Evolutionary conservation across 2,888 invertebrate species (phyloP).

Genomic region (Monochamus alternatus): DNA sequence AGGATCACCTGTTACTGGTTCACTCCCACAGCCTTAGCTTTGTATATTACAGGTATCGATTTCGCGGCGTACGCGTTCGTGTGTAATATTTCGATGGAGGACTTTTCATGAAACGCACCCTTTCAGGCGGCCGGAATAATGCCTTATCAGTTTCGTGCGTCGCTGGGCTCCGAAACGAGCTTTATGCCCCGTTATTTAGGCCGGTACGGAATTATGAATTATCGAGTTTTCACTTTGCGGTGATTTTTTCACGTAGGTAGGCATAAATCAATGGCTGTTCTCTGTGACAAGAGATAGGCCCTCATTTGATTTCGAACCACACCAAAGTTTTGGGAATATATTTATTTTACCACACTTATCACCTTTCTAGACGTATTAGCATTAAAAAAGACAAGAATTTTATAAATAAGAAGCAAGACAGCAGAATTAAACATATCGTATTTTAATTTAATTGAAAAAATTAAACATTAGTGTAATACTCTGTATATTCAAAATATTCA

Average conservation of each 20-base stretch:
- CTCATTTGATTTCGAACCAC: no score
- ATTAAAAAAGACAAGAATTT: no score
- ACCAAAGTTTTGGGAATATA: no score
- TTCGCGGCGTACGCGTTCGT: slow-evolving; percentile 24
- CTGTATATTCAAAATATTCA: no score
- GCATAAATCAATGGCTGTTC: no score
- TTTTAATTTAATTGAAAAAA: no score
- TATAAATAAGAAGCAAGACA: no score
- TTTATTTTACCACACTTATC: no score
- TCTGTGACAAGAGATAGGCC: no score
- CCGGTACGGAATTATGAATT: slow-evolving; percentile 16
- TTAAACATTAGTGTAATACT: no score
- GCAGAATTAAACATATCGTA: no score
- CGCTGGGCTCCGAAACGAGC: slow-evolving; percentile 22
- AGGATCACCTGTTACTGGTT: slow-evolving; percentile 40
- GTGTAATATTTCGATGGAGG: slow-evolving; percentile 7
- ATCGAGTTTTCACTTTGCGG: neutral
- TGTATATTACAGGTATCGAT: slow-evolving; percentile 25
- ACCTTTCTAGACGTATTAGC: no score
- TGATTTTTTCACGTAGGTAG: neutral
- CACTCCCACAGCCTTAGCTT: neutral
- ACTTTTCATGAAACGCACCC: slow-evolving; percentile 30
- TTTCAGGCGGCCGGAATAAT: slow-evolving; percentile 6
- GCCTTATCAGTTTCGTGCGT: slow-evolving; percentile 32
- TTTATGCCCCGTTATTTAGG: slow-evolving; percentile 6